Evolutionary conservation across 1,140 invertebrate species (phyloP), one percentile per base, ranked within the genome.

Genomic region (Heliothis subflexa): DNA sequence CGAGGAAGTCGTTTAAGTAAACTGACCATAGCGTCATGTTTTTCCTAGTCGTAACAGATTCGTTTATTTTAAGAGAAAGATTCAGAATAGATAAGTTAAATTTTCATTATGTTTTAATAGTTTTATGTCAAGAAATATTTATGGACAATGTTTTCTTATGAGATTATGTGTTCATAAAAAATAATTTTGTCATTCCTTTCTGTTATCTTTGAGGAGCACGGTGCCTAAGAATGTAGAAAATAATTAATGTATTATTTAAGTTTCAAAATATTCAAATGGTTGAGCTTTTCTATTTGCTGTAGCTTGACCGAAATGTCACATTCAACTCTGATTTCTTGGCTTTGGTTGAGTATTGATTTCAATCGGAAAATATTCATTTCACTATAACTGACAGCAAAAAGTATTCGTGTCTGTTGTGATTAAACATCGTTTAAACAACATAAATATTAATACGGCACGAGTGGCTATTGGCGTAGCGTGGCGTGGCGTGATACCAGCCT

Each of bases 371-470:
- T 73, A 73, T 47, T 73, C 54, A 73, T 66, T 77, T 77, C 62
- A 68, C 59, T 77, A 21, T 61, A 64, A 47, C 62, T 77, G 61
- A 45, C 61, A 59, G 55, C 55, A 73, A 73, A 73, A 73, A 73
- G 16, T 47, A 59, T 73, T 73, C 71, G 71, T 73, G 71, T 73
- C 71, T 73, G 71, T 59, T 81, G 87, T 89, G 85, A 89, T 92
- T 90, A 91, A 87, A 83, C 85, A 91, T 86, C 89, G 89, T 92
- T 91, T 92, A 91, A 86, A 85, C 72, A 73, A 66, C 83, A 89
- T 91, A 85, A 87, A 90, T 91, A 90, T 90, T 92, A 87, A 92
- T 91, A 73, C 16, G n/a, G 55, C 78, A 84, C 78, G 83, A 81
- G 84, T 84, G 79, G 59, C 3, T 59, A 47, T 72, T 33, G 70